phyloP scores from a whole-genome alignment of 1,140 invertebrate genomes.

The Zaprionus davidi region DNA sequence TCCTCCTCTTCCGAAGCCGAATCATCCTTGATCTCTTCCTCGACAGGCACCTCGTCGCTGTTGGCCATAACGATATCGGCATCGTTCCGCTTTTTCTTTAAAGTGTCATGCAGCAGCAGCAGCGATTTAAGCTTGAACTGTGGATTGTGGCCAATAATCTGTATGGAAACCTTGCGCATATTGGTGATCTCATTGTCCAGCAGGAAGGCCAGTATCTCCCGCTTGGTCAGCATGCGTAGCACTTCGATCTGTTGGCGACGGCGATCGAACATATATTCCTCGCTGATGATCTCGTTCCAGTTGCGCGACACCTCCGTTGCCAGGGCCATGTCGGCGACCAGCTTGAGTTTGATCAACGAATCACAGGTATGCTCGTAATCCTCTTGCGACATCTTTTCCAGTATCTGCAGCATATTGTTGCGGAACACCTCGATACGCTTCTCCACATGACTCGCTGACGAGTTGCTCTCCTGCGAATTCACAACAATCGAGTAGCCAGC shows the following conservation, averaged over 20 bases:
- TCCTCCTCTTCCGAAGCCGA: conserved; percentile 8
- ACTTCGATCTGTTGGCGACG: conserved; percentile 84
- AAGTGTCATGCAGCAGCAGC: neutral
- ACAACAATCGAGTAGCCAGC: conserved; percentile 90
- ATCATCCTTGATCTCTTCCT: neutral
- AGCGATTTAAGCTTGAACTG: neutral
- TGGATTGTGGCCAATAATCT: conserved; percentile 85
- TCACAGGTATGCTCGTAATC: conserved; percentile 87
- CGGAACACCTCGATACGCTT: conserved; percentile 91
- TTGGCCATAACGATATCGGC: neutral
- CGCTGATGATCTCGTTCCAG: conserved; percentile 88
- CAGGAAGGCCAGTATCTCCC: conserved; percentile 87
- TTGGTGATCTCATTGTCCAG: conserved; percentile 86
- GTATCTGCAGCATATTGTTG: conserved; percentile 86
- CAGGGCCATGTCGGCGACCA: conserved; percentile 89
- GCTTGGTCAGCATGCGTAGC: conserved; percentile 85
- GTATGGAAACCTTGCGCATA: conserved; percentile 88
- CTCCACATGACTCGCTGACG: conserved; percentile 89
- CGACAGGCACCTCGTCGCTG: neutral
- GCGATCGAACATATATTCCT: conserved; percentile 89
- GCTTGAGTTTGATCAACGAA: conserved; percentile 90
- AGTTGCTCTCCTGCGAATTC: conserved; percentile 90
- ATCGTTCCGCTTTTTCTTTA: neutral
- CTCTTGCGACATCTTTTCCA: conserved; percentile 86
- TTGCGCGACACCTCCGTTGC: conserved; percentile 90